Percentiles rank a stretch among this genome's conserved stretches.
phyloP scores from a whole-genome alignment of 2,797 vertebrate species.

The Gymnocypris eckloni region DNA sequence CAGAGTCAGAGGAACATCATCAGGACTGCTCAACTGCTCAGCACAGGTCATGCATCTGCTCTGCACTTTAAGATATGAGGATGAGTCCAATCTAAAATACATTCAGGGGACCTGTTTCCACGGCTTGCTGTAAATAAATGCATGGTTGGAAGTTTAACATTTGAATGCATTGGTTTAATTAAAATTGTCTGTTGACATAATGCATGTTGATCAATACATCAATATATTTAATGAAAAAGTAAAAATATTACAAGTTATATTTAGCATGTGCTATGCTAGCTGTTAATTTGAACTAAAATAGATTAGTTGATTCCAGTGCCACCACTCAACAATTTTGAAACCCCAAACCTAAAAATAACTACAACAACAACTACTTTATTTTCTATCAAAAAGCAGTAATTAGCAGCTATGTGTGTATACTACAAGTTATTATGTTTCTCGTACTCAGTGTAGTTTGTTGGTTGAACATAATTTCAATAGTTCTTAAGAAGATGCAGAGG shows the following conservation, averaged over 20 bases:
- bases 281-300: too few species aligned
- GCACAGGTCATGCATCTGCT: constrained; percentile 83
- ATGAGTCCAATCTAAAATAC: not conserved
- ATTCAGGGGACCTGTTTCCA: not conserved
- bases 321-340: too few species aligned
- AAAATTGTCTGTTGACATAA: not conserved
- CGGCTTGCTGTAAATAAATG: not conserved
- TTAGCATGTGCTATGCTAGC: not conserved
- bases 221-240: too few species aligned
- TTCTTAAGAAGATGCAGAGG: not conserved
- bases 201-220: not conserved
- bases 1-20: constrained; percentile 95
- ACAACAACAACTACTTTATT: too few species aligned
- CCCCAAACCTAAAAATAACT: too few species aligned
- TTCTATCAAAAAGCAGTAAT: too few species aligned
- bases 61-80: not conserved
- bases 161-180: not conserved
- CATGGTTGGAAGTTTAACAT: not conserved
- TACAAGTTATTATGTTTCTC: too few species aligned
- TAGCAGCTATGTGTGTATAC: too few species aligned
- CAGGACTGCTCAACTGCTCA: constrained; percentile 93
- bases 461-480: too few species aligned
- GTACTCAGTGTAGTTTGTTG: too few species aligned
- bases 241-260: not conserved
- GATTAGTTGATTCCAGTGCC: too few species aligned